Percentiles rank a stretch among this genome's conserved stretches.
Conservation (phyloP, 2,113 vertebrate genomes). For the Pelodiscus sinensis region DNA sequence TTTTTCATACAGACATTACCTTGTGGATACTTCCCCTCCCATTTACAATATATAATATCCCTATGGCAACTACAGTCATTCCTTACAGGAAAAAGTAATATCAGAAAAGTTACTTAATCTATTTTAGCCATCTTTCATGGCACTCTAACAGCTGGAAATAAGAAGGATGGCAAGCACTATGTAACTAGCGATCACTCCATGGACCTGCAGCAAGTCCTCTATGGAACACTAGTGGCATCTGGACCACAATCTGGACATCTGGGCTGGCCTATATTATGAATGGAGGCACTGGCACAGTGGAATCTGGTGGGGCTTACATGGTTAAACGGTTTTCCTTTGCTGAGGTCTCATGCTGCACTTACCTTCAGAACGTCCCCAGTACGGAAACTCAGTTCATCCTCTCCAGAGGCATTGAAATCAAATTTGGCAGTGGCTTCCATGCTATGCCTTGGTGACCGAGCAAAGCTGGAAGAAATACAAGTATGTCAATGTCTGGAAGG, state of each 20-base stretch:
- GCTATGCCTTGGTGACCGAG: neutral
- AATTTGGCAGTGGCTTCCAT: conserved; percentile 95
- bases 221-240: neutral
- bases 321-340: neutral
- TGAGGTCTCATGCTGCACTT: conserved; percentile 14
- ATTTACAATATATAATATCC: conserved; percentile 16
- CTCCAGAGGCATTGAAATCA: conserved; percentile 86
- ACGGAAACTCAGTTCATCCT: conserved; percentile 93
- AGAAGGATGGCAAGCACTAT: neutral
- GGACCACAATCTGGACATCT: neutral
- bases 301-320: neutral
- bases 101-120: neutral
- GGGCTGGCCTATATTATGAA: neutral
- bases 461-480: conserved; percentile 60
- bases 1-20: neutral
- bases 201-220: neutral
- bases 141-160: conserved; percentile 6
- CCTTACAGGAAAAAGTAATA: conserved; percentile 2
- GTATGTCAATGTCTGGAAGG: conserved; percentile 18
- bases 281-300: neutral
- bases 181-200: neutral
- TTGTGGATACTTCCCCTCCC: neutral
- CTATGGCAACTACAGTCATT: neutral
- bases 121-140: neutral
- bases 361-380: conserved; percentile 93